These are phyloP conservation scores for Tichodroma muraria DNA, from an alignment of 2,113 vertebrate genomes.

Conservation along the genomic window DNA sequence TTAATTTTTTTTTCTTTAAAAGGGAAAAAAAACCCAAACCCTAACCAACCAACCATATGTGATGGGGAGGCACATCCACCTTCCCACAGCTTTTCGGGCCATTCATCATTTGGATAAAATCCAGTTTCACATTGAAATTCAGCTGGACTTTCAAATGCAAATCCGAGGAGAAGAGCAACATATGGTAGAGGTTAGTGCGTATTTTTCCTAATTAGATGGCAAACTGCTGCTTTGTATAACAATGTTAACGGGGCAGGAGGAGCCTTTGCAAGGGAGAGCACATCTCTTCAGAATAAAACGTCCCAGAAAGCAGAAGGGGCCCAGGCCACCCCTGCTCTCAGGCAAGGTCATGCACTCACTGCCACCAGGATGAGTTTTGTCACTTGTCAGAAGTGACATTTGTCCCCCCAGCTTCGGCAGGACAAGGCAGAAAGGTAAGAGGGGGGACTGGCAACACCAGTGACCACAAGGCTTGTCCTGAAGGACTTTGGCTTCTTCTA, in stretches of 20 bases:
- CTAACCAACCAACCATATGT: not conserved
- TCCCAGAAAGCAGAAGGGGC: slow-evolving; percentile 4
- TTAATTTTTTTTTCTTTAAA: not conserved
- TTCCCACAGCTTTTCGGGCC: slow-evolving; percentile 30
- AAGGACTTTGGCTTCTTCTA: not conserved
- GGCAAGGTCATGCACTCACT: not conserved
- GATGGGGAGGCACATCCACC: slow-evolving; percentile 8
- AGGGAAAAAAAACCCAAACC: not conserved
- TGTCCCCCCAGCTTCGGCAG: too few species aligned
- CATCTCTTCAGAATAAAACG: not conserved
- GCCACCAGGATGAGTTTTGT: not conserved
- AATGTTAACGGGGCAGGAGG: slow-evolving; percentile 57
- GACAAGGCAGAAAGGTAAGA: not conserved
- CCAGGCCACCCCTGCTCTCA: not conserved
- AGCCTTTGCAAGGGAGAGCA: slow-evolving; percentile 33
- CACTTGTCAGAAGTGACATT: not conserved
- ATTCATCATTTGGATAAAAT: slow-evolving; percentile 64
- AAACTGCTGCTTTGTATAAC: slow-evolving; percentile 64
- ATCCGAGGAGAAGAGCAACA: slow-evolving; percentile 60
- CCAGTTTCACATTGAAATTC: slow-evolving; percentile 63
- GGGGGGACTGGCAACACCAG: not conserved
- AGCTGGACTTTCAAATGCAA: slow-evolving; percentile 70
- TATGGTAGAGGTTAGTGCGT: slow-evolving; percentile 66
- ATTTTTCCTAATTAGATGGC: slow-evolving; percentile 69
- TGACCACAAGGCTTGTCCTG: not conserved